Evolutionary conservation across 2,888 invertebrate species (phyloP).

Genomic region (Mactromeris polynyma): DNA sequence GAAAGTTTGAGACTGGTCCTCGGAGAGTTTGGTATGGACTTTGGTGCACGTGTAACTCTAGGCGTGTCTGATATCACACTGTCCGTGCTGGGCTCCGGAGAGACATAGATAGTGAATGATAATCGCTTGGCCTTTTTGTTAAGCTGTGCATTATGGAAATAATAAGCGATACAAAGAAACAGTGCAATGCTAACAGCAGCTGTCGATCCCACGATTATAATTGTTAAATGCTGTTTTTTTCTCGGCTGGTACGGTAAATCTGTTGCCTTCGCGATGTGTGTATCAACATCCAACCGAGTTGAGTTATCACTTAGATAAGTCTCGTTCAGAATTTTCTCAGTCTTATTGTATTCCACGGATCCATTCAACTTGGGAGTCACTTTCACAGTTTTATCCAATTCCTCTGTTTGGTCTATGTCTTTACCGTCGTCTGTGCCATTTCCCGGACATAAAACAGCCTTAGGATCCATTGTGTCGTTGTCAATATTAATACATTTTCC

Average conservation of each 20-base stretch:
- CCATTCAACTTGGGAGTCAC: neutral
- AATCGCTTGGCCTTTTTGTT: slow-evolving; percentile 78
- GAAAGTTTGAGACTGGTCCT: neutral
- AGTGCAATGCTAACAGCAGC: slow-evolving; percentile 79
- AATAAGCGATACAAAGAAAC: slow-evolving; percentile 78
- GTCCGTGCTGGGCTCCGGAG: slow-evolving; percentile 28
- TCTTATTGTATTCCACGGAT: neutral
- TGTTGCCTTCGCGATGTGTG: neutral
- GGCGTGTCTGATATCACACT: neutral
- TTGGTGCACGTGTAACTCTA: neutral
- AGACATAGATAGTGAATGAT: slow-evolving; percentile 28
- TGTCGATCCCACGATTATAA: slow-evolving; percentile 77
- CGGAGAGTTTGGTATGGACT: neutral
- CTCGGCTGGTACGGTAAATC: neutral
- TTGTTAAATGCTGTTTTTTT: slow-evolving; percentile 40
- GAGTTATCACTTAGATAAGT: neutral
- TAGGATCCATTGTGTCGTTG: neutral
- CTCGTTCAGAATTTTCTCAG: neutral
- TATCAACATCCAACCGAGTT: neutral
- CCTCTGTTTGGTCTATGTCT: neutral
- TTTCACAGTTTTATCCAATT: neutral
- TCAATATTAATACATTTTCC: neutral
- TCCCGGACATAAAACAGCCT: neutral
- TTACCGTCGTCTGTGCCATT: neutral
- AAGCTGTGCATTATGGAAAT: slow-evolving; percentile 79